phyloP scores from a whole-genome alignment of 2,797 vertebrate species.

The Oophaga sylvatica region DNA sequence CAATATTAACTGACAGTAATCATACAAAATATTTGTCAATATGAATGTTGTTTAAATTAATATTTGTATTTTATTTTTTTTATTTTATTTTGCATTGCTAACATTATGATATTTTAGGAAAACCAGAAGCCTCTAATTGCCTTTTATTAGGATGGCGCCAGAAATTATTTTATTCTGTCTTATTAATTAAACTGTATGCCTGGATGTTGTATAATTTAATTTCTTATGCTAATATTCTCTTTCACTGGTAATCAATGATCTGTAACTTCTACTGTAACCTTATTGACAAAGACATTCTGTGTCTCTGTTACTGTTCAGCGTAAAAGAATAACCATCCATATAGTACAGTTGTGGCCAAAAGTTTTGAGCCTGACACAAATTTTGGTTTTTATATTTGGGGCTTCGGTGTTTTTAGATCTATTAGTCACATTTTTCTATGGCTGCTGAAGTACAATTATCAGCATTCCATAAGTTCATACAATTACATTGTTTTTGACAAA shows the following conservation, averaged over 20 bases:
- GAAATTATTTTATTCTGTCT: not conserved
- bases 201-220: constrained; percentile 17
- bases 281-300: not conserved
- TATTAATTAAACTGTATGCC: constrained; percentile 11
- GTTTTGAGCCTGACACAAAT: no score
- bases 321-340: not conserved
- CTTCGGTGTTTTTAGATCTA: no score
- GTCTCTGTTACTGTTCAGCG: not conserved
- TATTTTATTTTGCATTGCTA: not conserved
- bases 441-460: no score
- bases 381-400: no score
- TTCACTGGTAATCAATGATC: not conserved
- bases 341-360: not conserved
- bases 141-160: constrained; percentile 17
- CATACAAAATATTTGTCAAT: no score
- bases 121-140: not conserved
- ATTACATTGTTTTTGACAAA: no score
- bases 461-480: no score
- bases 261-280: not conserved
- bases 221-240: not conserved
- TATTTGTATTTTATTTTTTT: not conserved
- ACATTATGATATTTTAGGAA: not conserved
- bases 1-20: no score
- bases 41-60: no score
- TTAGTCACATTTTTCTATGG: no score